Evolutionary conservation across 2,113 vertebrate species (phyloP), one percentile per base, ranked within the genome.

Genomic region (Nesospiza acunhae): DNA sequence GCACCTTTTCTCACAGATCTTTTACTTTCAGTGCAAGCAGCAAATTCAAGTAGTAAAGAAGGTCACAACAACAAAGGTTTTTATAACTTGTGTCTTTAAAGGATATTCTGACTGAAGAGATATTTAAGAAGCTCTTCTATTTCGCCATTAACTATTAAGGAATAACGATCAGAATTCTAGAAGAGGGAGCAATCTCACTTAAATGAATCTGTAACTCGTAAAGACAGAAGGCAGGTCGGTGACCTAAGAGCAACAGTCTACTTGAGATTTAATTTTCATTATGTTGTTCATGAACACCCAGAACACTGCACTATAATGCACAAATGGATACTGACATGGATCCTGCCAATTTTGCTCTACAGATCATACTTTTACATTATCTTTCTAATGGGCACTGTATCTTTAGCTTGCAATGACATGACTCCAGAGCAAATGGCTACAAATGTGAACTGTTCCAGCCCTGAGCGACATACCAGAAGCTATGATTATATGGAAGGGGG

Each of bases 401-500:
- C 98, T 96, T 98, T 99, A 98, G 99, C 98, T 98, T 99, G 98
- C 98, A 98, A 99, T 98, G 99, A 99, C 97, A 99, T 99, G 98
- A 99, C 98, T 96, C 98, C 99, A 95, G 99, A 99, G 98, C 99
- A 99, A 98, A 99, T 99, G 97, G 98, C 98, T 90, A 98, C 98
- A 97, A 99, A 98, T 97, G 98, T 98, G 98, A 99, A 99, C 99
- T 99, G 99, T 97, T 99, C 99, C 97, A 99, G 98, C 97, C 99
- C 99, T 15, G 99, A 99, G 97, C 98, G 99, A 93, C 98, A 99
- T 94, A 99, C 99, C 90, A 99, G 99, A 97, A 99, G 99, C 97
- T 99, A 99, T 92, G 99, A 99, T 98, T 99, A 99, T 98, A 99
- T 99, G 99, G 99, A 99, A 98, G 99, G 99, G 96, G 99, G 99